Conservation (phyloP, 1,140 invertebrate genomes). For the Pseudachorutes palmiensis region DNA sequence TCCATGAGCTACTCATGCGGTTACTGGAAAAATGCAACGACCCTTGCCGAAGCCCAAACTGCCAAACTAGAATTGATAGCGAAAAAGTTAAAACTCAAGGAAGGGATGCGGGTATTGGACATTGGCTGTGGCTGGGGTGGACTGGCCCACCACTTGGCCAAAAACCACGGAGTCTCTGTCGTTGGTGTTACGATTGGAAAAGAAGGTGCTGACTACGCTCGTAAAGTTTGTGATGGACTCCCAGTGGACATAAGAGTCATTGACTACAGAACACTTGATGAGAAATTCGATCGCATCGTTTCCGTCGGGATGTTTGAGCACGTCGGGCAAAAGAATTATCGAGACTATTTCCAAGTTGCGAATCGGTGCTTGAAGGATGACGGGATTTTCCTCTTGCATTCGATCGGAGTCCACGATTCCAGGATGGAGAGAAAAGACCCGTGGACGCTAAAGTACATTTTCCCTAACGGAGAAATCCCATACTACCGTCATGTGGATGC, state of each 20-base stretch:
- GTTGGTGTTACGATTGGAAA: conserved; percentile 29
- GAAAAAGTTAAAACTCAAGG: conserved; percentile 20
- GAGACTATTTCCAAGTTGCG: conserved; percentile 28
- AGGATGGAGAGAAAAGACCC: conserved; percentile 17
- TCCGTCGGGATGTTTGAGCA: conserved; percentile 35
- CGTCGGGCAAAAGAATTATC: conserved; percentile 25
- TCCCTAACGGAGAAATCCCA: conserved; percentile 28
- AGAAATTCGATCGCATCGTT: conserved; percentile 34
- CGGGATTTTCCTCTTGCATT: conserved; percentile 31
- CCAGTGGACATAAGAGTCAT: conserved; percentile 28
- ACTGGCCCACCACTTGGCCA: conserved; percentile 27
- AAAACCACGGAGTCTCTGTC: conserved; percentile 24
- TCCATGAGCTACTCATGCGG: conserved; percentile 22
- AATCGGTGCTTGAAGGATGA: conserved; percentile 21
- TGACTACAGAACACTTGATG: conserved; percentile 29
- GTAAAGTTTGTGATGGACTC: conserved; percentile 17
- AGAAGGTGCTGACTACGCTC: conserved; percentile 26
- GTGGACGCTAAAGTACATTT: conserved; percentile 29
- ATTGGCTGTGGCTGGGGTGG: conserved; percentile 35
- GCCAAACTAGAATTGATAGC: conserved; percentile 23
- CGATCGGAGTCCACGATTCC: conserved; percentile 26
- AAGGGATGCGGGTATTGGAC: conserved; percentile 25
- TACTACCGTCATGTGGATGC: conserved; percentile 22
- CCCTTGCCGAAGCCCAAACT: conserved; percentile 19
- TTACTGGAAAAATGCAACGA: conserved; percentile 26